Evolutionary conservation across 2,797 vertebrate genomes (phyloP), one percentile per base, ranked within the genome.

Genomic region (Peromyscus melanophrys): DNA sequence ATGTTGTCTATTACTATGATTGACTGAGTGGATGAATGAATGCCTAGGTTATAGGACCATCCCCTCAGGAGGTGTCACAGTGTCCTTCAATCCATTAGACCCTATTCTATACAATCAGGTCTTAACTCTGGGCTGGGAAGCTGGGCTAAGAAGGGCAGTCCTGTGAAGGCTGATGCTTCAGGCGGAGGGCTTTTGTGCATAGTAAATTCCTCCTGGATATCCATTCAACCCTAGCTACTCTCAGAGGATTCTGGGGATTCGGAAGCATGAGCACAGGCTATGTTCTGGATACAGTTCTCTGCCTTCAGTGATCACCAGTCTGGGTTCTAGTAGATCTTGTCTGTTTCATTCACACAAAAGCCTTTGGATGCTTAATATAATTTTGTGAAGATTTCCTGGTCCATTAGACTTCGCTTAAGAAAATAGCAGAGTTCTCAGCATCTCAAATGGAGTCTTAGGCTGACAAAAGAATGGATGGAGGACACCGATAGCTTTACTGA

Each of bases 321-420:
- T 93, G 52, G 93, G 95, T 87, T 92, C 91, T 61, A 86, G 77
- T 90, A 94, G 91, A 83, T 89, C 75, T 97, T 91, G 21, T 92
- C 90, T 80, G 88, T 69, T 97, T 96, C 93, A 92, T 95, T 97
- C 90, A 90, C 37, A 40, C 84, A 88, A 92, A 97, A 94, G 92
- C 77, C 59, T 96, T 94, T 85, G 71, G 83, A 95, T 1, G 3
- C 84, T 94, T 95, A 77, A 77, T 89, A 65, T 94, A 76, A 89
- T 95, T 89, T 91, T 92, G 76, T 71, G 84, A 97, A 88, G 93
- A 23, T 96, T 93, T 95, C 65, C 65, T 87, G 65, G 8, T 92
- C 92, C 81, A 59, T 80, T 89, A 89, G 59, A 63, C 52, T 95
- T 97, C 96, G 63, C 92, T 92, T 95, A 95, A 91, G 85, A 97